Evolutionary conservation across 2,797 vertebrate genomes (phyloP).

Genomic region (Pangasius krempfi): DNA sequence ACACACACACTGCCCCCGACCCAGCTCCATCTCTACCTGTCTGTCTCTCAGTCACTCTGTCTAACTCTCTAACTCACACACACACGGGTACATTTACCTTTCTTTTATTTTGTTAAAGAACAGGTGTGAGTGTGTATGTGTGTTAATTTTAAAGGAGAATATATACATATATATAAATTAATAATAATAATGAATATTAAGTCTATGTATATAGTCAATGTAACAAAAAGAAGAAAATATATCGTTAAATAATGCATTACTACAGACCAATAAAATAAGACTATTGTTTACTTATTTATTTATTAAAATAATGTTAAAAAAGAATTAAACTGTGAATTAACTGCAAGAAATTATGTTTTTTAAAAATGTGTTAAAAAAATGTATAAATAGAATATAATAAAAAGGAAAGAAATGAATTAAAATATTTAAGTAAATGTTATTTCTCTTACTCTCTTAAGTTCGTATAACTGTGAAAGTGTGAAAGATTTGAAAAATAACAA

Average conservation of each 20-base stretch:
- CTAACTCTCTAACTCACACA: too few relatives aligned
- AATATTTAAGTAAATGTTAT: neutral
- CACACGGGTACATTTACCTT: neutral
- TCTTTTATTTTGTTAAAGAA: neutral
- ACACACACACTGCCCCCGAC: too few relatives aligned
- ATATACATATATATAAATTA: too few relatives aligned
- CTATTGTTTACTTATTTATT: neutral
- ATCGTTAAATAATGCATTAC: too few relatives aligned
- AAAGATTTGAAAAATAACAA: too few relatives aligned
- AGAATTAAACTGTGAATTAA: neutral
- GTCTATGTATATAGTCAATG: neutral
- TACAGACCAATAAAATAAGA: neutral
- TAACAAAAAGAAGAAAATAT: neutral
- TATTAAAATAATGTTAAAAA: too few relatives aligned
- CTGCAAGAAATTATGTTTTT: neutral
- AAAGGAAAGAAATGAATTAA: too few relatives aligned
- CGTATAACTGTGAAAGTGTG: neutral
- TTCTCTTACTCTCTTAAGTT: neutral
- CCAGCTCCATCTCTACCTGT: too few relatives aligned
- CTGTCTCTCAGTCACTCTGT: too few relatives aligned
- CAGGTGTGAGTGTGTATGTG: too few relatives aligned
- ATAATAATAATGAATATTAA: neutral
- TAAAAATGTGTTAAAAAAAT: neutral
- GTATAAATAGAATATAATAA: neutral
- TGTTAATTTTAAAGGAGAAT: too few relatives aligned